Conservation (phyloP, 2,888 invertebrate genomes). For the Eulithis testata region DNA sequence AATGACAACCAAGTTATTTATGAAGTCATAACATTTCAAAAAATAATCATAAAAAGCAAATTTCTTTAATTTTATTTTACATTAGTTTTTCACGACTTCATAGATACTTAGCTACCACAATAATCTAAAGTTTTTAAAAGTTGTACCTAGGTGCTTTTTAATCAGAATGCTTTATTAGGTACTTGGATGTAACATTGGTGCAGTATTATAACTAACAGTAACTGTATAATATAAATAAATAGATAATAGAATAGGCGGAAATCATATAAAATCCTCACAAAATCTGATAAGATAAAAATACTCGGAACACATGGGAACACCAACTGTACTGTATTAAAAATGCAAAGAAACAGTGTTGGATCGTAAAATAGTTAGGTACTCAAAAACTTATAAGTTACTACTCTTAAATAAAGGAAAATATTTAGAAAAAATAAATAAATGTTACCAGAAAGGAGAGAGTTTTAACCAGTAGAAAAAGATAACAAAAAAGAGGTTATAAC, state of each 20-base stretch:
- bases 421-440: conserved; percentile 20
- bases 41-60: not conserved
- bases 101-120: conserved; percentile 37
- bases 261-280: conserved; percentile 26
- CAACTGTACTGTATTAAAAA: conserved; percentile 9
- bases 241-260: conserved; percentile 37
- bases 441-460: conserved; percentile 1
- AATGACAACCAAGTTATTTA: conserved; percentile 51
- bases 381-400: conserved; percentile 3
- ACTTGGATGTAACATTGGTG: conserved; percentile 29
- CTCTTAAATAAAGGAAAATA: not conserved
- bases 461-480: conserved; percentile 15
- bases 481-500: conserved; percentile 32
- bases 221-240: conserved; percentile 13
- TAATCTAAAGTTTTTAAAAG: conserved; percentile 43
- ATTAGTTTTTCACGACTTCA: conserved; percentile 36
- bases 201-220: conserved; percentile 19
- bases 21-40: conserved; percentile 37
- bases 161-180: conserved; percentile 31
- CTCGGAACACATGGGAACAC: conserved; percentile 10
- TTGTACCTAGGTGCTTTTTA: conserved; percentile 77
- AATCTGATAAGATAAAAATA: conserved; percentile 11
- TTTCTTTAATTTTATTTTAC: not conserved
- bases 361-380: conserved; percentile 8
- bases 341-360: conserved; percentile 2